Conservation (phyloP, 2,113 vertebrate genomes). For the Pseudorectes ferrugineus region DNA sequence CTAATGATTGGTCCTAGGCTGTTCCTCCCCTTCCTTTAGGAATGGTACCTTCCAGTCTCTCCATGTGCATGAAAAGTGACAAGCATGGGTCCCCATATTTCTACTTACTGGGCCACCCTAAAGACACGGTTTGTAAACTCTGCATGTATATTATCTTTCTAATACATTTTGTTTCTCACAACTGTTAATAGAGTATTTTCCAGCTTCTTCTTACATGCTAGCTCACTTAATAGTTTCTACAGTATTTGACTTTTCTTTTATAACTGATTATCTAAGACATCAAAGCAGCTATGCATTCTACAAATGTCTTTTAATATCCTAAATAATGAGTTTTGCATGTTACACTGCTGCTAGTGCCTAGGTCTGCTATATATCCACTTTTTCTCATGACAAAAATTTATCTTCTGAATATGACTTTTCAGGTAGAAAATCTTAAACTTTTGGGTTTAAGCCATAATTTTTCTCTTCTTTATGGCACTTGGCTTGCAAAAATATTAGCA, state of each 20-base stretch:
- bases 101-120: constrained; percentile 99
- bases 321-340: neutral
- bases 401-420: neutral
- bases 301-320: neutral
- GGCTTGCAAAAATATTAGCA: neutral
- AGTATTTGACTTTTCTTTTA: neutral
- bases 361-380: neutral
- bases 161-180: constrained; percentile 69
- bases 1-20: constrained; percentile 99
- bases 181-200: constrained; percentile 59
- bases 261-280: neutral
- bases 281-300: neutral
- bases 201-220: constrained; percentile 41
- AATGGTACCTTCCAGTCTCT: constrained; percentile 99
- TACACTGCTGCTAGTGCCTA: neutral
- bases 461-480: neutral
- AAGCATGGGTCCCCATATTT: constrained; percentile 99
- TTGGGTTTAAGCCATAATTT: neutral
- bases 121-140: constrained; percentile 99
- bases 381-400: neutral
- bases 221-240: constrained; percentile 28
- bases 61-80: constrained; percentile 99
- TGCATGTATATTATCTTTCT: constrained; percentile 87
- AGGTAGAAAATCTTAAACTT: neutral
- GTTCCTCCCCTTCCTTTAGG: constrained; percentile 99